Evolutionary conservation across 1,140 invertebrate genomes (phyloP), one percentile per base, ranked within the genome.

Genomic region (Polyergus mexicanus): DNA sequence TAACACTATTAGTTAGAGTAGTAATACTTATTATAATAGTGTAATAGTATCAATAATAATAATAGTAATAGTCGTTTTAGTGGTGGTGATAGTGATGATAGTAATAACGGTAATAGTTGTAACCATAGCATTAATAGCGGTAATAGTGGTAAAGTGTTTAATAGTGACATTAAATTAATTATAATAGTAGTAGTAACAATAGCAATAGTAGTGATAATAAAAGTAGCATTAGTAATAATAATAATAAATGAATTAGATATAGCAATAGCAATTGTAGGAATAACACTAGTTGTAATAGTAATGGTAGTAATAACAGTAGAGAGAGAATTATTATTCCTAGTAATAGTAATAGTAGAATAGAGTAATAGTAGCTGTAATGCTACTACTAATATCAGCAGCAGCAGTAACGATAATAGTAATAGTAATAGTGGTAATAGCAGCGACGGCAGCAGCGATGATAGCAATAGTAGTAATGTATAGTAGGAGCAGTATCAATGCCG

Each of bases 311-410:
- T 63, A 81, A 16, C 38, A 78, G 47, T 58, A 60, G 62, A 84
- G 56, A 72, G 77, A 7, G 19, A 60, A 13, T 16, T 74, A 68
- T 16, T 68, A 76, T 16, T 74, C 84, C 35, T 44, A 72, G 65
- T 86, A 85, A 47, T 85, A 65, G 77, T 88, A 88, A 84, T 86
- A 83, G 75, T 88, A 88, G 78, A 32, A 0, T 32, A 32, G 63
- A 47, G 78, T 87, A 87, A 78, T 72, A 80, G 72, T 86, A 68
- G 25, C 44, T n/a, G 3, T 72, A 72, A 32, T 32, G 32, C 32
- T 84, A 88, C 69, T 87, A 89, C 68, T 87, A 88, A 47, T 86
- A 84, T 58, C 87, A 84, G 86, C 84, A 86, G 83, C 85, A 86
- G 80, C 78, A 86, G 54, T 89, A 89, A 44, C 71, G 85, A 22